Evolutionary conservation across 23 tunicate species (phyloP).

Genomic region (Trididemnum miniatum): DNA sequence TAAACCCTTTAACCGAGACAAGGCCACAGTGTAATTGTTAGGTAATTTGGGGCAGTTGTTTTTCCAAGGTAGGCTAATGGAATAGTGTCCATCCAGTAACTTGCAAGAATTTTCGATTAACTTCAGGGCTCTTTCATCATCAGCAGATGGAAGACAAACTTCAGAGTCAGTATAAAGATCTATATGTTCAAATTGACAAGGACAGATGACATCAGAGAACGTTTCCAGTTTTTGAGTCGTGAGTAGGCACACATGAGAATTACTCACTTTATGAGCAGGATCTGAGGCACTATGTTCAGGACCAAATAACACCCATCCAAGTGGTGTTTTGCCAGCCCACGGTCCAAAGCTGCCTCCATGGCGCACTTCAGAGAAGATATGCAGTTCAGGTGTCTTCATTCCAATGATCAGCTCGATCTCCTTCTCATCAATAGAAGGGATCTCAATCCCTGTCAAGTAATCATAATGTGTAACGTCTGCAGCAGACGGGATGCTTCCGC

Average conservation of each 20-base stretch:
- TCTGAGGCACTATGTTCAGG: background rate
- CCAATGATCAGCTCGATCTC: conserved; percentile 19
- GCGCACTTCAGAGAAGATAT: background rate
- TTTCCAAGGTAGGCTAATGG: conserved; percentile 10
- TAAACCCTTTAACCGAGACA: background rate
- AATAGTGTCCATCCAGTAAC: conserved; percentile 1
- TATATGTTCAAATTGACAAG: background rate
- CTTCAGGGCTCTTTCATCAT: background rate
- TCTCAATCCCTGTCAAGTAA: background rate
- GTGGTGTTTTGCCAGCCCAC: background rate
- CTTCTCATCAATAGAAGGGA: background rate
- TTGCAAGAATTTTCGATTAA: background rate
- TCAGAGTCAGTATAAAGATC: background rate
- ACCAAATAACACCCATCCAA: conserved; percentile 19
- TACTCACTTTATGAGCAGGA: background rate
- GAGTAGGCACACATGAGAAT: background rate
- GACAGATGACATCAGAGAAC: background rate
- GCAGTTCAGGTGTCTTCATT: background rate
- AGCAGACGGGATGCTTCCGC: conserved; percentile 7
- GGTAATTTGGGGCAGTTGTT: background rate
- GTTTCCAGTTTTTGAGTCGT: background rate
- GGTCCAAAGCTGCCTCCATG: background rate
- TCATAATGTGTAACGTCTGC: background rate
- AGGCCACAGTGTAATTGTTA: conserved; percentile 18
- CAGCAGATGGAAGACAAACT: background rate